phyloP scores from a whole-genome alignment of 2,888 invertebrate genomes.

The Hylaea fasciaria region DNA sequence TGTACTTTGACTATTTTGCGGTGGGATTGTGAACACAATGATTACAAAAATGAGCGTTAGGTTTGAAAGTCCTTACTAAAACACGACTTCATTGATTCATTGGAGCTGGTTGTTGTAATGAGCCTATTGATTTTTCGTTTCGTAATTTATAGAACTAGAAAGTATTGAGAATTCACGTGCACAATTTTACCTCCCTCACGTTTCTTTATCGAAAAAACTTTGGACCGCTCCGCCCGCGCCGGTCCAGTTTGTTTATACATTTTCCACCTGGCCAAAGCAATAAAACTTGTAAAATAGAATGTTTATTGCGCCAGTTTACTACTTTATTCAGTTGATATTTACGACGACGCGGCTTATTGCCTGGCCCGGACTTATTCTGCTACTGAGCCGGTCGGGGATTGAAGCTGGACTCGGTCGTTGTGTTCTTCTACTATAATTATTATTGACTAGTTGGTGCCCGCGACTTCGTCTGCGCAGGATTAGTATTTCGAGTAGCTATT shows the following conservation, averaged over 20 bases:
- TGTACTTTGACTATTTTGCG: too few species aligned
- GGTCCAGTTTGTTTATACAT: conserved; percentile 50
- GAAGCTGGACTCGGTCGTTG: conserved; percentile 23
- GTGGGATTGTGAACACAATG: too few species aligned
- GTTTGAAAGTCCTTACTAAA: too few species aligned
- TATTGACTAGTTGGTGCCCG: too few species aligned
- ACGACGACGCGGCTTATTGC: conserved; percentile 51
- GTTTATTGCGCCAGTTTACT: conserved; percentile 57
- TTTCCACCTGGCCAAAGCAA: conserved; percentile 49
- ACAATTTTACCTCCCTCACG: conserved; percentile 18
- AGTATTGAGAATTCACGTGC: conserved; percentile 7
- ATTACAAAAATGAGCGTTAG: too few species aligned
- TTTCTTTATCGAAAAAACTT: conserved; percentile 26
- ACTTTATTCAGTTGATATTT: conserved; percentile 55
- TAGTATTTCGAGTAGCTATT: too few species aligned
- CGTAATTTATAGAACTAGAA: conserved; percentile 3
- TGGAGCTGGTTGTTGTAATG: conserved; percentile 1
- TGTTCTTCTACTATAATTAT: not conserved
- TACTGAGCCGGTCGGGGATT: conserved; percentile 49
- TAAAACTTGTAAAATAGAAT: conserved; percentile 63
- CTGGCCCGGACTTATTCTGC: conserved; percentile 37
- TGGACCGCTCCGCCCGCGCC: conserved; percentile 37
- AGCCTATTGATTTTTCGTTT: conserved; percentile 7
- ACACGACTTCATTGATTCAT: too few species aligned
- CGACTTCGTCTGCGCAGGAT: too few species aligned